phyloP scores from a whole-genome alignment of 2,888 invertebrate genomes.

The Busseola fusca region DNA sequence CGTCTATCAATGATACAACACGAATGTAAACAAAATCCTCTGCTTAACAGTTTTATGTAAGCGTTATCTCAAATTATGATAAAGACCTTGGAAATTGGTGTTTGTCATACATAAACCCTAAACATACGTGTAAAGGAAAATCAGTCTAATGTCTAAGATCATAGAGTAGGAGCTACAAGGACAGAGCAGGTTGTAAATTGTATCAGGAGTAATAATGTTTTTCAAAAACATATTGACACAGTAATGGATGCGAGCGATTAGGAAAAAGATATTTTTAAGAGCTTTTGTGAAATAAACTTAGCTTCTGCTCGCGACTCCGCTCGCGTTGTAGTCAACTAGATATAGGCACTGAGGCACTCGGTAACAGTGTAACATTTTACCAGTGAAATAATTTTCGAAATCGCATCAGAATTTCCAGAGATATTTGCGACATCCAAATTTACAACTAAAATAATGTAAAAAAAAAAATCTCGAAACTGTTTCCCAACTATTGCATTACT shows the following conservation, averaged over 20 bases:
- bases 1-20: constrained; percentile 21
- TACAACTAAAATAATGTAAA: background rate
- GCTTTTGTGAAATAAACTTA: constrained; percentile 32
- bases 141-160: fast-evolving
- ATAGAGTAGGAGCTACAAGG: constrained; percentile 3
- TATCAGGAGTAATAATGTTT: constrained; percentile 32
- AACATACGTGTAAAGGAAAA: constrained; percentile 14
- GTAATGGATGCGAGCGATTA: constrained; percentile 57
- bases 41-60: constrained; percentile 51
- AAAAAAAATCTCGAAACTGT: background rate
- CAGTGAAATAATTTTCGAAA: background rate
- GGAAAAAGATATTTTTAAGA: constrained; percentile 47
- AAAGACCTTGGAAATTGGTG: constrained; percentile 53
- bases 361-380: background rate
- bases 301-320: background rate
- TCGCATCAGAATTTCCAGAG: background rate
- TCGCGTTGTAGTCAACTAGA: background rate
- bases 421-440: background rate
- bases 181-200: background rate
- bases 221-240: constrained; percentile 50
- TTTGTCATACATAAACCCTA: constrained; percentile 50
- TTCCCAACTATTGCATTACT: background rate
- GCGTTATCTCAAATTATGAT: constrained; percentile 60
- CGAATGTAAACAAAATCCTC: constrained; percentile 53
- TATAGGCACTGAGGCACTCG: background rate